These are phyloP conservation scores for Gnathonemus longibarbis DNA, from an alignment of 2,113 vertebrate genomes.

Conservation along the genomic window DNA sequence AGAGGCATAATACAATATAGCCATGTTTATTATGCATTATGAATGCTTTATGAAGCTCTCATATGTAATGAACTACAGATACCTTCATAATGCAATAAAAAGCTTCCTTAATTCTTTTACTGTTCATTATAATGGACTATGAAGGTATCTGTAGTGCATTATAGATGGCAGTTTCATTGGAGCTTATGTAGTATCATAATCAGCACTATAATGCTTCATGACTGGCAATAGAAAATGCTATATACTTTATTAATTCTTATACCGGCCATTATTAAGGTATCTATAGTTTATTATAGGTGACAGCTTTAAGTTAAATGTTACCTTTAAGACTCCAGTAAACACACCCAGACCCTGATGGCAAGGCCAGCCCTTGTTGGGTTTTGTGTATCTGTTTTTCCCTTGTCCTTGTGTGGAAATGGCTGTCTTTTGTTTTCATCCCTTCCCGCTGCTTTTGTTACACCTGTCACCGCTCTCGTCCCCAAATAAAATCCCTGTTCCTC, in stretches of 20 bases:
- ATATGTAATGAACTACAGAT: not conserved
- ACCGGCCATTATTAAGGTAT: not conserved
- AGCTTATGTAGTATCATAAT: not conserved
- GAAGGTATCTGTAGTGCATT: not conserved
- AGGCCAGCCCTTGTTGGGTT: not conserved
- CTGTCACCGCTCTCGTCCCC: not conserved
- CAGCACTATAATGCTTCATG: not conserved
- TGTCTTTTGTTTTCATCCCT: not conserved
- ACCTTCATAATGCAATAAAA: not conserved
- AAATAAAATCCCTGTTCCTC: constrained; percentile 3
- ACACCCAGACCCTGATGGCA: not conserved
- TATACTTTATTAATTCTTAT: not conserved
- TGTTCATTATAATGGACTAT: not conserved
- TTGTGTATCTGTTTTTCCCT: not conserved
- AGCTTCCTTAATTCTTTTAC: not conserved
- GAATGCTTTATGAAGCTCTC: not conserved
- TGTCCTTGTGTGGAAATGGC: not conserved
- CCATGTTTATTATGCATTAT: not conserved
- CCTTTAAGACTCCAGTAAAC: not conserved
- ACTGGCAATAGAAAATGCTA: not conserved
- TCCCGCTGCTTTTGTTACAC: not conserved
- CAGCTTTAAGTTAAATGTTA: not conserved
- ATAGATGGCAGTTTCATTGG: not conserved
- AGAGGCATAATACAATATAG: not conserved
- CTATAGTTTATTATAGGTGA: not conserved